Evolutionary conservation across 2,797 vertebrate genomes (phyloP).

Genomic region (Taenioides sp.): DNA sequence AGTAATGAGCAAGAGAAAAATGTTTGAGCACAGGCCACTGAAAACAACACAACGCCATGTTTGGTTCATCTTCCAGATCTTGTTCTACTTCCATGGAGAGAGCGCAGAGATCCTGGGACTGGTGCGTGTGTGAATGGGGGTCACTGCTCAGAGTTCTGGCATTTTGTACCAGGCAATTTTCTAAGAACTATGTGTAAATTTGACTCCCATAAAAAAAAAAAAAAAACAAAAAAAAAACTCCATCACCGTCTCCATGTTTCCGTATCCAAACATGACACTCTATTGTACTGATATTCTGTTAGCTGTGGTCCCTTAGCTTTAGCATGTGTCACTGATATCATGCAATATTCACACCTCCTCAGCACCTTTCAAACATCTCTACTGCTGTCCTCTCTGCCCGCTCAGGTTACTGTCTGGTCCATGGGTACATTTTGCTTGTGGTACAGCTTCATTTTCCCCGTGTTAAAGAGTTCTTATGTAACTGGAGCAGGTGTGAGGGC

Average conservation of each 20-base stretch:
- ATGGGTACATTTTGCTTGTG: conserved; percentile 1
- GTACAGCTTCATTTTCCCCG: conserved; percentile 12
- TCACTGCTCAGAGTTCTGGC: too few species aligned
- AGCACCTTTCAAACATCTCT: background rate
- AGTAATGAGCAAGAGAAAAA: too few species aligned
- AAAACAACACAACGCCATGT: too few species aligned
- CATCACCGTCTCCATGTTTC: background rate
- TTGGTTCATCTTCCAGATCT: too few species aligned
- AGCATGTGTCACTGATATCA: background rate
- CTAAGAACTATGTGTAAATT: too few species aligned
- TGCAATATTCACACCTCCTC: background rate
- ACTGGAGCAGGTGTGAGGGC: conserved; percentile 58
- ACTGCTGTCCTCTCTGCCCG: conserved; percentile 38
- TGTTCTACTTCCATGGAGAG: too few species aligned
- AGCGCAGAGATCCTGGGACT: too few species aligned
- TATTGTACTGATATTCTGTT: background rate
- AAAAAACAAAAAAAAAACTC: too few species aligned
- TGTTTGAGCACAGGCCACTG: too few species aligned
- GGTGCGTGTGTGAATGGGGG: too few species aligned
- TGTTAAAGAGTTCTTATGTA: conserved; percentile 33
- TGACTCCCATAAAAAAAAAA: too few species aligned
- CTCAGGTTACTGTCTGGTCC: conserved; percentile 49
- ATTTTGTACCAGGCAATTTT: too few species aligned
- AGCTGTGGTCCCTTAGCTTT: background rate
- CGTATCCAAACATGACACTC: background rate